These are phyloP conservation scores for Spea hammondii DNA, from an alignment of 2,797 vertebrate genomes.

Conservation along the genomic window DNA sequence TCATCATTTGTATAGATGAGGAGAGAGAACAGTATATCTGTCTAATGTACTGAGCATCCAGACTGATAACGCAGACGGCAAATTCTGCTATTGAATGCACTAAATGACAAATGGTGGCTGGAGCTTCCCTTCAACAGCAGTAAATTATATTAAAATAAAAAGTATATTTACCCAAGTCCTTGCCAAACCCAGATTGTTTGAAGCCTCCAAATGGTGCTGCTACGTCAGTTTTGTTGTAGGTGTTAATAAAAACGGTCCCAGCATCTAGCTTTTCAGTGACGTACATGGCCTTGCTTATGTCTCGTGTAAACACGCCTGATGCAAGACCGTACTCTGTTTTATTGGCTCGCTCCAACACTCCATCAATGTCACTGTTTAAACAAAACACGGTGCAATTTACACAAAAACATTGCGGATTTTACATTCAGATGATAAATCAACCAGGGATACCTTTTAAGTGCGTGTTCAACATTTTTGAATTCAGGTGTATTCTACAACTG, in stretches of 20 bases:
- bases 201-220: slow-evolving; percentile 77
- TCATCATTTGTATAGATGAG: too few relatives aligned
- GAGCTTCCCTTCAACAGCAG: too few relatives aligned
- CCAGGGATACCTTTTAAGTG: too few relatives aligned
- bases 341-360: slow-evolving; percentile 72
- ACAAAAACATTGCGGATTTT: too few relatives aligned
- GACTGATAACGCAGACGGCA: too few relatives aligned
- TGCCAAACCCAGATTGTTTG: slow-evolving; percentile 77
- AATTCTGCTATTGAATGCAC: too few relatives aligned
- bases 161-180: slow-evolving; percentile 70
- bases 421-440: too few relatives aligned
- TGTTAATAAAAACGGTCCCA: slow-evolving; percentile 78
- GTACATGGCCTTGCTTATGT: slow-evolving; percentile 76
- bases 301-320: slow-evolving; percentile 75
- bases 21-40: too few relatives aligned
- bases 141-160: not conserved
- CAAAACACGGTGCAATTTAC: not conserved
- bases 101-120: too few relatives aligned
- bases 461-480: too few relatives aligned
- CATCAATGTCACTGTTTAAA: slow-evolving; percentile 68
- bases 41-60: too few relatives aligned
- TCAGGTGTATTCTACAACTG: too few relatives aligned
- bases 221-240: slow-evolving; percentile 79
- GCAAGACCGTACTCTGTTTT: slow-evolving; percentile 75
- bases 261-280: slow-evolving; percentile 74